Conservation (phyloP, 2,888 invertebrate genomes). For the Odontocolon sp. region DNA sequence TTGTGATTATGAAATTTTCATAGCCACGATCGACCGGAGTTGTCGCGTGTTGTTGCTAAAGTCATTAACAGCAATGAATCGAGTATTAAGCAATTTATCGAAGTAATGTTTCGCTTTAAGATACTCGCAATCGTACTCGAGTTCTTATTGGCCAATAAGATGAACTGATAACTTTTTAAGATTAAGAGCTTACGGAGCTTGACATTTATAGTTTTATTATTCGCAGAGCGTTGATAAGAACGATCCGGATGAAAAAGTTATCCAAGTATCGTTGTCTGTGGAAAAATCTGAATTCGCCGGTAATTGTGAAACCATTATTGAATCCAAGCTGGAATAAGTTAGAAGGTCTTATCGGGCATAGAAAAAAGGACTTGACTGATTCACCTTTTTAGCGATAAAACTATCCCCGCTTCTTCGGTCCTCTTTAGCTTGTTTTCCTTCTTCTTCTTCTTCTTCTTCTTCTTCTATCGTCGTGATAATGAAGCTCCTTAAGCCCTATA, state of each 20-base stretch:
- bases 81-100: too few relatives aligned
- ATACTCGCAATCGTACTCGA: too few relatives aligned
- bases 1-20: not conserved
- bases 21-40: not conserved
- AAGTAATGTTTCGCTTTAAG: too few relatives aligned
- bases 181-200: too few relatives aligned
- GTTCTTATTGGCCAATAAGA: too few relatives aligned
- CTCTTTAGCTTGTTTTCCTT: not conserved
- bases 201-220: too few relatives aligned
- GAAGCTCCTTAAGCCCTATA: too few relatives aligned
- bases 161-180: too few relatives aligned
- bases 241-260: too few relatives aligned
- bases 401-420: not conserved
- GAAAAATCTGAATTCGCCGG: not conserved
- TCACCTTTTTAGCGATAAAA: constrained; percentile 20
- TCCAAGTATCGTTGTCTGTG: too few relatives aligned
- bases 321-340: not conserved
- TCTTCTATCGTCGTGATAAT: not conserved
- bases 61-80: not conserved
- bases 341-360: not conserved
- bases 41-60: not conserved
- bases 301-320: not conserved
- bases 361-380: not conserved
- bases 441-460: constrained; percentile 8
- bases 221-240: too few relatives aligned